Evolutionary conservation across 1,140 invertebrate species (phyloP), one percentile per base, ranked within the genome.

Genomic region (Pogonus chalceus): DNA sequence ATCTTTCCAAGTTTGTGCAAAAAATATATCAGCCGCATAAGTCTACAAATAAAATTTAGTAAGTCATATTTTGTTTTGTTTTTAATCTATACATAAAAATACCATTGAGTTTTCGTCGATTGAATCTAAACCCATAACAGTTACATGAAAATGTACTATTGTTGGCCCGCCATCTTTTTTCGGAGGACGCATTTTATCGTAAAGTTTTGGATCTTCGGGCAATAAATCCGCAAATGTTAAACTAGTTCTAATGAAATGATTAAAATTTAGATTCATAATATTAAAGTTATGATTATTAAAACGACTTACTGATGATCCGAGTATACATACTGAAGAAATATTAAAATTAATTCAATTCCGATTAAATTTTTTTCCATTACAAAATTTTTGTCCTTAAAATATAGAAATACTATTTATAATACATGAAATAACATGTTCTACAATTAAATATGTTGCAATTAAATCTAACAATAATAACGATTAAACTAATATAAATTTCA

Each of bases 41-140:
- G 90, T 93, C 87, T 87, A 62, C 20, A 70, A 72, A 61, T 46
- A 61, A 50, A 23, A 21, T 16, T 50, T n/a, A 4, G 9, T 49
- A 54, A 43, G 20, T 21, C n/a, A 48, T 2, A 46, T 35, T n/a
- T 35, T n/a, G n/a, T n/a, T n/a, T n/a, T n/a, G n/a, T n/a, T n/a
- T n/a, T n/a, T n/a, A n/a, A 12, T 35, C 18, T n/a, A 51, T 39
- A n/a, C 2, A 23, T 20, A 54, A 23, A 12, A 63, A 67, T 75
- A 90, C 87, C 90, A 94, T 94, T 9, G 90, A 92, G 60, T 84
- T 89, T 69, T 94, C 90, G 63, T 93, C 89, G 37, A 94, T 93
- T 12, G 90, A 92, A 72, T 94, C 90, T 39, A 93, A 71, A 4
- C 89, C 88, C 87, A 94, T 90, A 7, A 94, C 90, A 0, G 90